Conservation (phyloP, 2,888 invertebrate species). For the Aleiodes leptofemur region DNA sequence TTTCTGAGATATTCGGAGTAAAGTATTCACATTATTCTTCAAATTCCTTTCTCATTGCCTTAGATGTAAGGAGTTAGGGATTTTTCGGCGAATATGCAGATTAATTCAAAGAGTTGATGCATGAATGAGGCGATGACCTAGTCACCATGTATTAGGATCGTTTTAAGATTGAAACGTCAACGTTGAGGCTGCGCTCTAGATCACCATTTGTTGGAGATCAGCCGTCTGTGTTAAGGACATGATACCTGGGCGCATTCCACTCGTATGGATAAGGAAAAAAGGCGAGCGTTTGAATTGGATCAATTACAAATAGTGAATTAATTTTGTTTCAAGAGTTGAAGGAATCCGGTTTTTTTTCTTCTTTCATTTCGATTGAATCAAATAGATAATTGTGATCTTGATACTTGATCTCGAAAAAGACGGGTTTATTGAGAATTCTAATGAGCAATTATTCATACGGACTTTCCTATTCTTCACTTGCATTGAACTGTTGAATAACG, state of each 20-base stretch:
- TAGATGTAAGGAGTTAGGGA: no score
- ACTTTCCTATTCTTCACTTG: no score
- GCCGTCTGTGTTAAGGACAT: background rate
- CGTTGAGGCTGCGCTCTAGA: constrained; percentile 22
- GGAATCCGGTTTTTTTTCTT: constrained; percentile 6
- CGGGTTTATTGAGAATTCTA: no score
- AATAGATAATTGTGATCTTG: constrained; percentile 31
- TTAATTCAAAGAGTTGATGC: constrained; percentile 23
- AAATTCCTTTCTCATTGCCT: background rate
- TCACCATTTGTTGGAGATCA: constrained; percentile 18
- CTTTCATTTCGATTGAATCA: background rate
- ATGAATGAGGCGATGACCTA: constrained; percentile 39
- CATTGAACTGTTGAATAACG: no score
- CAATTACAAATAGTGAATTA: constrained; percentile 25
- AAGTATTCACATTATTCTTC: background rate
- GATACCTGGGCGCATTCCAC: constrained; percentile 13
- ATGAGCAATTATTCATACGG: no score
- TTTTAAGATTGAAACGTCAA: background rate
- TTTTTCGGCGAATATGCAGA: background rate
- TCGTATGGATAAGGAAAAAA: constrained; percentile 1
- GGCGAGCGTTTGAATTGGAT: constrained; percentile 18
- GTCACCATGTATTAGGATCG: constrained; percentile 29
- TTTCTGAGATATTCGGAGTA: no score
- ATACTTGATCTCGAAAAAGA: constrained; percentile 32
- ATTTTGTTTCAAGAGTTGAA: constrained; percentile 14